These are phyloP conservation scores for Phalacrocorax pelagicus DNA, from an alignment of 2,113 vertebrate species.

Conservation along the genomic window DNA sequence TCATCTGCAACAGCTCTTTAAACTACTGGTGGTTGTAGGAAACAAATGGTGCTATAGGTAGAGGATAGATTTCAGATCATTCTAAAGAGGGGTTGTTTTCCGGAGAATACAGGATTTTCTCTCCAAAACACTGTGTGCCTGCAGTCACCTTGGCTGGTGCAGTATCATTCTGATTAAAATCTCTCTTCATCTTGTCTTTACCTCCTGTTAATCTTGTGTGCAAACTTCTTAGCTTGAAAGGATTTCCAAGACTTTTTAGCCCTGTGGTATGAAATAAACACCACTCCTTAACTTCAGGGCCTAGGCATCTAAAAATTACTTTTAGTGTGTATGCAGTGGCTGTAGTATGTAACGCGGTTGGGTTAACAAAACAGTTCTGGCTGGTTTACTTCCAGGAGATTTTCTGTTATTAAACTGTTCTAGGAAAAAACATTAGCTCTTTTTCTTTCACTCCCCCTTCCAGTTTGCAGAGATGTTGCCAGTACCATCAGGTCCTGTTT, in stretches of 20 bases:
- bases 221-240: background rate
- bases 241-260: background rate
- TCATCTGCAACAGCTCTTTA: background rate
- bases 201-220: background rate
- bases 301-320: background rate
- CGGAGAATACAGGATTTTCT: background rate
- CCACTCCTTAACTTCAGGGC: background rate
- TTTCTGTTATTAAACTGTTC: conserved; percentile 36
- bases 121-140: rapidly evolving
- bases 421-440: background rate
- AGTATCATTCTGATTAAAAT: background rate
- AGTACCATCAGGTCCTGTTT: background rate
- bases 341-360: background rate
- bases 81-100: background rate
- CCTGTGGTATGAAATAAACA: background rate
- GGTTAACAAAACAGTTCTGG: conserved; percentile 38
- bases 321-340: background rate
- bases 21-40: background rate
- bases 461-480: background rate
- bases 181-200: background rate
- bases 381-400: conserved; percentile 40
- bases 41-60: background rate
- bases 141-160: background rate
- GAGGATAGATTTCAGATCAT: background rate
- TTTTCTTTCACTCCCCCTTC: background rate